Conservation (phyloP, 2,113 vertebrate species). For the Scalopus aquaticus region DNA sequence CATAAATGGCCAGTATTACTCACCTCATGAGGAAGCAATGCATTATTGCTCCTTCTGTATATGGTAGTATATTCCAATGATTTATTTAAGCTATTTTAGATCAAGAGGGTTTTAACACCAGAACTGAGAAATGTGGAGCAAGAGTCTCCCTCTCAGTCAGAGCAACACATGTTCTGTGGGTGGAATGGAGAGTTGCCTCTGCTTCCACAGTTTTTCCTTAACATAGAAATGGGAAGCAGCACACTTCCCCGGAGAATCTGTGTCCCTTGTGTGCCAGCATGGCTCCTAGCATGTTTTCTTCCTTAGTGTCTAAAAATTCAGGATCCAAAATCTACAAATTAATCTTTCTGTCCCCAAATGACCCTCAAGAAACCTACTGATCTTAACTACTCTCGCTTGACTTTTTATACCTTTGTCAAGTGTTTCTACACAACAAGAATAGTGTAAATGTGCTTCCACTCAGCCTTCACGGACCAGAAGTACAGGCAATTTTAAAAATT, state of each 20-base stretch:
- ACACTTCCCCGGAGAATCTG: not conserved
- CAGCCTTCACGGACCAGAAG: fast-evolving
- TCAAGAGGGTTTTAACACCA: not conserved
- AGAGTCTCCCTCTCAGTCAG: not conserved
- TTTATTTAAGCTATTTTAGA: not conserved
- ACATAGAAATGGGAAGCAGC: conserved; percentile 23
- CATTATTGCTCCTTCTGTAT: not conserved
- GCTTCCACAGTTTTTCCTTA: not conserved
- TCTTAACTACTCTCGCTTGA: not conserved
- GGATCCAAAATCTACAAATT: not conserved
- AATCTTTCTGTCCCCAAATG: not conserved
- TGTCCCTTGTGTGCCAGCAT: not conserved
- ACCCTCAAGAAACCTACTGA: not conserved
- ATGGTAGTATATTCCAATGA: not conserved
- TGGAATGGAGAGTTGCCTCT: conserved; percentile 20
- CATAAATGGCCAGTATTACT: not conserved
- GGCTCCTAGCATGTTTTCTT: not conserved
- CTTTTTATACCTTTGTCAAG: not conserved
- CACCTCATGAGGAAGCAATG: not conserved
- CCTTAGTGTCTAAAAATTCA: not conserved
- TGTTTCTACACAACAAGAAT: not conserved
- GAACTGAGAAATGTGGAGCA: not conserved
- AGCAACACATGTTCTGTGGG: conserved; percentile 70
- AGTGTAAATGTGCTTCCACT: not conserved
- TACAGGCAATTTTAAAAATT: not conserved